These are phyloP conservation scores for Aphelenchoides besseyi DNA, from an alignment of 1,140 invertebrate genomes.

Conservation along the genomic window DNA sequence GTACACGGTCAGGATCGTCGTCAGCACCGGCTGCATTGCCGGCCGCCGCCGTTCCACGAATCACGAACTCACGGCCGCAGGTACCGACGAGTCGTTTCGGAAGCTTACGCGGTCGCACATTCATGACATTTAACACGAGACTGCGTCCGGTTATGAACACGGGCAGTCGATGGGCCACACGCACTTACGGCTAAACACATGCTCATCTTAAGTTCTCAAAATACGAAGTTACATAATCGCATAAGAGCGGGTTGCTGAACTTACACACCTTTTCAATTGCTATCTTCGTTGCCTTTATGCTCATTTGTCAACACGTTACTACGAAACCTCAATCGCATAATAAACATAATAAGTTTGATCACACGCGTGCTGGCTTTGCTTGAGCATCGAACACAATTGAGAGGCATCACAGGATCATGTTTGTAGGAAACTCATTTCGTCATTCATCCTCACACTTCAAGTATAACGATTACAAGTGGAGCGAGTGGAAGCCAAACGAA, in stretches of 20 bases:
- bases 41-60: neutral
- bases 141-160: conserved; percentile 14
- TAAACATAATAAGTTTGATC: too few species aligned
- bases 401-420: too few species aligned
- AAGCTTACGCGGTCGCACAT: neutral
- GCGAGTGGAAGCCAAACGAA: neutral
- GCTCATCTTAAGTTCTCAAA: too few species aligned
- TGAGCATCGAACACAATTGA: too few species aligned
- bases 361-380: too few species aligned
- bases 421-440: conserved; percentile 15
- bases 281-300: too few species aligned
- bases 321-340: too few species aligned
- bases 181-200: conserved; percentile 1
- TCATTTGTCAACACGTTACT: too few species aligned
- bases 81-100: conserved; percentile 10
- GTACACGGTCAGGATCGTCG: neutral
- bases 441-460: neutral
- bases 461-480: neutral
- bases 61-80: neutral
- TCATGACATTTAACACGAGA: neutral
- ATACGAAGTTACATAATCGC: too few species aligned
- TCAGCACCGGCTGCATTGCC: neutral
- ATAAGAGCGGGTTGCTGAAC: too few species aligned
- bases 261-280: too few species aligned
- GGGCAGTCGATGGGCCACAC: neutral